Evolutionary conservation across 2,888 invertebrate species (phyloP).

Genomic region (Cantharis rufa): DNA sequence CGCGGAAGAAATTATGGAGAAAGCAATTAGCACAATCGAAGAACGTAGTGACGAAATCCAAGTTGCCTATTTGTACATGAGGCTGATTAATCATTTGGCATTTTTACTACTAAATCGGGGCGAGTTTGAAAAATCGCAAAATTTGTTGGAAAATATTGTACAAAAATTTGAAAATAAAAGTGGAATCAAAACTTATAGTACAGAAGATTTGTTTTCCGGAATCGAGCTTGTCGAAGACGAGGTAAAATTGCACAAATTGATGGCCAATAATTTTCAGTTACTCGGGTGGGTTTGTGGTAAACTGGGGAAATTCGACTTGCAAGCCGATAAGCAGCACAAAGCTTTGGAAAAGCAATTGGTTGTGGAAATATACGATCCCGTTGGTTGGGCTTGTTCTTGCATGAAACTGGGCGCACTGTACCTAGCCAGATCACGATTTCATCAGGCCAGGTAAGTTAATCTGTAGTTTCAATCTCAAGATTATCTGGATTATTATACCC

Average conservation of each 20-base stretch:
- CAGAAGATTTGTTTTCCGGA: constrained; percentile 62
- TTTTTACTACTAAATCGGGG: constrained; percentile 62
- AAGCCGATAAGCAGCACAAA: constrained; percentile 61
- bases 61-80: constrained; percentile 58
- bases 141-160: constrained; percentile 57
- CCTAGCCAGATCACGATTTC: constrained; percentile 35
- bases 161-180: constrained; percentile 28
- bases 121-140: constrained; percentile 56
- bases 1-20: constrained; percentile 44
- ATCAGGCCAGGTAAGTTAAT: constrained; percentile 39
- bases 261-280: constrained; percentile 67
- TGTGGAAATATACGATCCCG: constrained; percentile 61
- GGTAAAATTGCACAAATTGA: constrained; percentile 60
- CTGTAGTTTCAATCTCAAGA: neutral
- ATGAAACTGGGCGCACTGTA: constrained; percentile 62
- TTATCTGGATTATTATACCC: neutral
- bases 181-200: constrained; percentile 41
- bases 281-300: constrained; percentile 65
- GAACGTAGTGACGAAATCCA: constrained; percentile 41
- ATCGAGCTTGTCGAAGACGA: constrained; percentile 49
- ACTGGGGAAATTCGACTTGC: constrained; percentile 59
- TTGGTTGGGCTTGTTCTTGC: constrained; percentile 62
- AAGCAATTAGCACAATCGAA: constrained; percentile 42
- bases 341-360: constrained; percentile 62
- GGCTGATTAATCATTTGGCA: constrained; percentile 63